Evolutionary conservation across 2,888 invertebrate genomes (phyloP).

Genomic region (Heliconius cydno): DNA sequence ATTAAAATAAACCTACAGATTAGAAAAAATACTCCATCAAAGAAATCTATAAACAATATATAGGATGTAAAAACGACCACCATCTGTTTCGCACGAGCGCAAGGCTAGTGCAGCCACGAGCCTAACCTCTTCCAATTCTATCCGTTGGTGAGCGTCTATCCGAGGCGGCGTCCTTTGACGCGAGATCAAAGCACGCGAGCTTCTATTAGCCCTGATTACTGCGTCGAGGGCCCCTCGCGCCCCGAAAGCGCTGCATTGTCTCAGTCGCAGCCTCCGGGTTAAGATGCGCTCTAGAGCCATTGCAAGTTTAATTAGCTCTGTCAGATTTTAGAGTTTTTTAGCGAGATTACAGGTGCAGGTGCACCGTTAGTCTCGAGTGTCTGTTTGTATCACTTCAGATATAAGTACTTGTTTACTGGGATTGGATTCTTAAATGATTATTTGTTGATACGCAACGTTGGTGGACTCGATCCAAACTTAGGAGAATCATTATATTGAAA

Average conservation of each 20-base stretch:
- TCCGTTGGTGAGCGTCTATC: constrained; percentile 56
- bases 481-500: too few relatives aligned
- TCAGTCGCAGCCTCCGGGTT: constrained; percentile 60
- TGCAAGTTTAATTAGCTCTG: constrained; percentile 77
- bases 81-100: constrained; percentile 4
- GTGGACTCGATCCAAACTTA: too few relatives aligned
- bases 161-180: constrained; percentile 75
- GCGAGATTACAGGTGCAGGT: constrained; percentile 40
- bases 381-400: constrained; percentile 20
- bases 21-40: not conserved
- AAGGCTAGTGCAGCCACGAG: constrained; percentile 18
- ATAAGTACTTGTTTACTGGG: constrained; percentile 18
- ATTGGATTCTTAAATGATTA: constrained; percentile 13
- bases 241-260: constrained; percentile 62
- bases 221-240: constrained; percentile 57
- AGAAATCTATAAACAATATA: not conserved
- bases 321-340: constrained; percentile 45
- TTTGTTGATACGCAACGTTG: not conserved
- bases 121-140: constrained; percentile 53
- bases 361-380: constrained; percentile 35
- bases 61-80: not conserved
- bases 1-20: not conserved
- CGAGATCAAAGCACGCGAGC: constrained; percentile 81
- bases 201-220: constrained; percentile 83
- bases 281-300: constrained; percentile 73